These are phyloP conservation scores for Anguilla marmorata DNA, from an alignment of 2,797 vertebrate species.

Conservation along the genomic window DNA sequence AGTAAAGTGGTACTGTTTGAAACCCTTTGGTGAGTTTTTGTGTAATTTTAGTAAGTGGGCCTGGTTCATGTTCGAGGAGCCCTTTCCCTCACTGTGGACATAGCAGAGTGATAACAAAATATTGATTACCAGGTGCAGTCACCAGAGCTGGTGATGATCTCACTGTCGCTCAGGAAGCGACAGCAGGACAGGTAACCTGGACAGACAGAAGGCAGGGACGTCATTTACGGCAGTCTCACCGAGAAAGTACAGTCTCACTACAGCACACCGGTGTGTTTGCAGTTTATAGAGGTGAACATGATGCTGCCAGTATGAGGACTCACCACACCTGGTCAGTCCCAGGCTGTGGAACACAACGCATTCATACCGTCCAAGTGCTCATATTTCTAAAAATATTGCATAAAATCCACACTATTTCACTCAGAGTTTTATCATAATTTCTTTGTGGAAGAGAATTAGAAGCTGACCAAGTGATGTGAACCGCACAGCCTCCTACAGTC, in stretches of 20 bases:
- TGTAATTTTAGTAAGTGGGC: background rate
- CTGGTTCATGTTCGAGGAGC: background rate
- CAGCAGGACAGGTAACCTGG: slow-evolving; percentile 96
- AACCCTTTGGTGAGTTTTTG: background rate
- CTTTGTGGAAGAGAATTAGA: too few relatives aligned
- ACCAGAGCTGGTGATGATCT: slow-evolving; percentile 94
- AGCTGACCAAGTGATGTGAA: too few relatives aligned
- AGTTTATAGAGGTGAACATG: background rate
- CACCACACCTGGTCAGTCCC: background rate
- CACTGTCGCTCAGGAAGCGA: slow-evolving; percentile 90
- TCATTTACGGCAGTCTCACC: background rate
- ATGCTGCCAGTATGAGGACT: background rate
- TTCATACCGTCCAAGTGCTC: background rate
- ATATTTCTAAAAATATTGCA: too few relatives aligned
- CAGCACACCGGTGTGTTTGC: background rate
- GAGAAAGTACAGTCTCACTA: background rate
- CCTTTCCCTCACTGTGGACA: background rate
- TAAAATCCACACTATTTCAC: too few relatives aligned
- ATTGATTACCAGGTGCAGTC: slow-evolving; percentile 89
- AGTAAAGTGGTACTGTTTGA: background rate
- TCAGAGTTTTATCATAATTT: too few relatives aligned
- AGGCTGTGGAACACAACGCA: background rate
- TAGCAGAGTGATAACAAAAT: background rate
- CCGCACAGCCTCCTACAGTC: too few relatives aligned
- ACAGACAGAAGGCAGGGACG: slow-evolving; percentile 37